Evolutionary conservation across 2,113 vertebrate genomes (phyloP).

Genomic region (Urocolius indicus): DNA sequence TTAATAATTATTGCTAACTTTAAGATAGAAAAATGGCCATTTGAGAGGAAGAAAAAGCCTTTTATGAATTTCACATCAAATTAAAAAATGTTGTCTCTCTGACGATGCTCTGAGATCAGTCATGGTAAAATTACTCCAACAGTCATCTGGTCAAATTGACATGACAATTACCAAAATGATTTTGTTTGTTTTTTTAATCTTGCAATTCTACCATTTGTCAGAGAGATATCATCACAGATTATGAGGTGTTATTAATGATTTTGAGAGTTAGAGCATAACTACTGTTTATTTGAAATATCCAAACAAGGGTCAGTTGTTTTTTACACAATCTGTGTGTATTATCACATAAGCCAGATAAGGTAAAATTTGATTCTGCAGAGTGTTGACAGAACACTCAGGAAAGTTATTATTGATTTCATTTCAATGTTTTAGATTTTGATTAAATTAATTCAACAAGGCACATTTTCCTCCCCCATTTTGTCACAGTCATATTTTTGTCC

Average conservation of each 20-base stretch:
- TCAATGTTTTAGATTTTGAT: not conserved
- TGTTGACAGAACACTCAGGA: not conserved
- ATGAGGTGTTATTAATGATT: not conserved
- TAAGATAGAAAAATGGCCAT: not conserved
- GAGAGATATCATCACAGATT: not conserved
- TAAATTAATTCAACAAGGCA: not conserved
- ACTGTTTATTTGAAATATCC: not conserved
- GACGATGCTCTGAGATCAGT: not conserved
- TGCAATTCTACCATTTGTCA: not conserved
- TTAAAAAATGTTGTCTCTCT: not conserved
- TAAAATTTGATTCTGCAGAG: not conserved
- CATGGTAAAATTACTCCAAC: not conserved
- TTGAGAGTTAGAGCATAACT: not conserved
- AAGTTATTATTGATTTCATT: slow-evolving; percentile 20
- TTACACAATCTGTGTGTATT: not conserved
- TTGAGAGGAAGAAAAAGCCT: not conserved
- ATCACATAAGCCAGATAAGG: not conserved
- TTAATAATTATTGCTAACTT: not conserved
- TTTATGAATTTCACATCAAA: not conserved
- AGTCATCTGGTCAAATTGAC: not conserved
- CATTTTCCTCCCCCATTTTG: not conserved
- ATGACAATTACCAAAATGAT: not conserved
- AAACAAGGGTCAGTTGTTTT: not conserved
- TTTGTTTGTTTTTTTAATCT: not conserved
- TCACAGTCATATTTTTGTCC: not conserved